Evolutionary conservation across 23 tunicate species (phyloP).

Genomic region (Oikopleura albicans): DNA sequence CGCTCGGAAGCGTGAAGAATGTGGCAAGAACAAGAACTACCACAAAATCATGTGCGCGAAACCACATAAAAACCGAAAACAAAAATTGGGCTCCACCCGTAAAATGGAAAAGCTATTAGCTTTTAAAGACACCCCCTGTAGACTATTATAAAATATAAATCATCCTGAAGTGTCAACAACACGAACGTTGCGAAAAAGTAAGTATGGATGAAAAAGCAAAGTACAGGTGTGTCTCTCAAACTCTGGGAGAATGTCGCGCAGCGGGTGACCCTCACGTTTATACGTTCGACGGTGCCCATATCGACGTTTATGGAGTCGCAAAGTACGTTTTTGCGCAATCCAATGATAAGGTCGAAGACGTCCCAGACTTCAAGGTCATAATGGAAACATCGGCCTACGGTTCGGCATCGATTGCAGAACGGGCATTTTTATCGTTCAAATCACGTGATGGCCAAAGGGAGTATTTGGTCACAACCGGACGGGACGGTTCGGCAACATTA

Average conservation of each 20-base stretch:
- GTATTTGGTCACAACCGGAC: background rate
- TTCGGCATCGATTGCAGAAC: background rate
- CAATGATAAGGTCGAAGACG: background rate
- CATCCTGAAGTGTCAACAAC: background rate
- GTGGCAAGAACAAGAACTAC: no score
- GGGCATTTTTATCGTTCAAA: background rate
- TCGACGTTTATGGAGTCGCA: background rate
- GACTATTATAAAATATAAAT: no score
- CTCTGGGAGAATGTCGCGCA: background rate
- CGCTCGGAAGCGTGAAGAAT: no score
- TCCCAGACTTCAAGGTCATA: background rate
- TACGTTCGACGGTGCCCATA: background rate
- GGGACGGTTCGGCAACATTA: background rate
- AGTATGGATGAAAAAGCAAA: background rate
- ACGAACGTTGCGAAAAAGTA: background rate
- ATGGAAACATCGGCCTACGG: background rate
- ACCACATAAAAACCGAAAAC: no score
- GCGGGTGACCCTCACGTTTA: background rate
- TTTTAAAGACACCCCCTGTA: no score
- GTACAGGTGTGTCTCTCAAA: background rate
- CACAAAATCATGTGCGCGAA: no score
- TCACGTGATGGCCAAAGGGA: background rate
- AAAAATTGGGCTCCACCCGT: no score
- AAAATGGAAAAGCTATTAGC: no score
- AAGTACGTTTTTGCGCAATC: background rate